These are phyloP conservation scores for Castor canadensis DNA, from an alignment of 2,113 vertebrate species.

Conservation along the genomic window DNA sequence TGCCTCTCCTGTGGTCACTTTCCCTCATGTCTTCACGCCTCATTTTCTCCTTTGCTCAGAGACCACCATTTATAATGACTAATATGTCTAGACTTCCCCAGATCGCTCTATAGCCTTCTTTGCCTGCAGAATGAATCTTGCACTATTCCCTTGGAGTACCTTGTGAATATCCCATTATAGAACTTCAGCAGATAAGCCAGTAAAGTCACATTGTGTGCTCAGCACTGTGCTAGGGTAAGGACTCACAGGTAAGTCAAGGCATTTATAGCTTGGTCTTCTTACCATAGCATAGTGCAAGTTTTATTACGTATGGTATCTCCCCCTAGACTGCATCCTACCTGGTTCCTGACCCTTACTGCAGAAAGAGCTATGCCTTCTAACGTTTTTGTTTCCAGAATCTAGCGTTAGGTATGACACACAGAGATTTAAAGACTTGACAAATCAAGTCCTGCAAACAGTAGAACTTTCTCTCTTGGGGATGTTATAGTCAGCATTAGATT, in stretches of 20 bases:
- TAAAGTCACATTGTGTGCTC: fast-evolving
- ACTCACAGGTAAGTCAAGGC: neutral
- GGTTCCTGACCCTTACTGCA: neutral
- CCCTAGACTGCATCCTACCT: neutral
- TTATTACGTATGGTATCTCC: neutral
- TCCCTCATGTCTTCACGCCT: neutral
- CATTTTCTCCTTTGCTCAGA: neutral
- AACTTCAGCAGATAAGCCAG: neutral
- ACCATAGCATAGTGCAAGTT: fast-evolving
- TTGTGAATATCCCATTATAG: neutral
- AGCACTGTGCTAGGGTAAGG: neutral
- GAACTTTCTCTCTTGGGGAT: neutral
- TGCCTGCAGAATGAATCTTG: neutral
- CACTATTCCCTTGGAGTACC: neutral
- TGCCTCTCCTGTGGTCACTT: neutral
- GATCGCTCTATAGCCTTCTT: neutral
- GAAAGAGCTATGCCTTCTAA: neutral
- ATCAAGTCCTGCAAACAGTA: neutral
- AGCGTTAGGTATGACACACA: neutral
- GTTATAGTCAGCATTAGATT: neutral
- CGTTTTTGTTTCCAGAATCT: neutral
- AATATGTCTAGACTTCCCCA: neutral
- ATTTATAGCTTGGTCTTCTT: neutral
- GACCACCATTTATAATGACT: neutral
- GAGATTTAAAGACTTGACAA: neutral